Evolutionary conservation across 2,888 invertebrate genomes (phyloP).

Genomic region (Chelonus formosanus): DNA sequence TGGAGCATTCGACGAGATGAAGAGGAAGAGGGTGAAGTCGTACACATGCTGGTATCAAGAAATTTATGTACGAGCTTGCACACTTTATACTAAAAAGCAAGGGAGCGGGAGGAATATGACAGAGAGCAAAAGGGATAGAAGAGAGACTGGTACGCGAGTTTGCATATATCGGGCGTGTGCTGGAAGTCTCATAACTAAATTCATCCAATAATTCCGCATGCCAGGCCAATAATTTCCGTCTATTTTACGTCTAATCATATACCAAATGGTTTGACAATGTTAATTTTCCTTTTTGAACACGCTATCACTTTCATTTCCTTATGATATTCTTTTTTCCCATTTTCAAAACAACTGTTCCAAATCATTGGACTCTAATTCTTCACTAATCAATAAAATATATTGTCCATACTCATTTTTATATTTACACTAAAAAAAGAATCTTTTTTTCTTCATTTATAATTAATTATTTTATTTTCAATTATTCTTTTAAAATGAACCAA

Average conservation of each 20-base stretch:
- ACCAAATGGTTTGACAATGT: constrained; percentile 22
- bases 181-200: constrained; percentile 60
- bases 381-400: too few species aligned
- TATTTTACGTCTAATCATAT: constrained; percentile 35
- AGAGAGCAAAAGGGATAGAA: constrained; percentile 23
- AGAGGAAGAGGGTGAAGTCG: constrained; percentile 10
- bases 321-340: background rate
- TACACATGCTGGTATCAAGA: constrained; percentile 23
- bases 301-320: constrained; percentile 11
- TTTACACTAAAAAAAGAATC: too few species aligned
- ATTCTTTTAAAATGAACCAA: too few species aligned
- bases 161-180: constrained; percentile 45
- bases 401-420: too few species aligned
- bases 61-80: constrained; percentile 33
- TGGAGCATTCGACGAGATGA: constrained; percentile 10
- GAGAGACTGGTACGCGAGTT: constrained; percentile 19
- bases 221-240: constrained; percentile 34
- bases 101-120: constrained; percentile 25
- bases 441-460: too few species aligned
- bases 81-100: constrained; percentile 31
- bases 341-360: background rate
- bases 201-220: constrained; percentile 38
- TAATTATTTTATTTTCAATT: too few species aligned
- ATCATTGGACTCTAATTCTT: too few species aligned
- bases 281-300: constrained; percentile 9